These are phyloP conservation scores for Ciconia maguari DNA, from an alignment of 2,113 vertebrate genomes.

Conservation along the genomic window DNA sequence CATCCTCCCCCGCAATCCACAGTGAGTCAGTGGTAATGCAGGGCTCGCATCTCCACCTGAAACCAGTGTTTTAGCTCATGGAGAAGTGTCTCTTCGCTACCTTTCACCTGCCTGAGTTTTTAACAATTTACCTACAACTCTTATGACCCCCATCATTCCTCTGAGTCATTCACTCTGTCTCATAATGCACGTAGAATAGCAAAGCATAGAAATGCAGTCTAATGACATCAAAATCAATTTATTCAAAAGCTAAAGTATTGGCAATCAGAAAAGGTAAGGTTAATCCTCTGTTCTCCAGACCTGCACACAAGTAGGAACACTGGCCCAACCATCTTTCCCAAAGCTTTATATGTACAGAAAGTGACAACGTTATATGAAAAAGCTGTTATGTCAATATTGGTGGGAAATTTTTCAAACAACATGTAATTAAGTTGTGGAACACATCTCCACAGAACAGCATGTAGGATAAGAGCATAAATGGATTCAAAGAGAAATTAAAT, in stretches of 20 bases:
- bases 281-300: neutral
- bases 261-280: neutral
- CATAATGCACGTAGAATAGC: neutral
- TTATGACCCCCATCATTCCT: neutral
- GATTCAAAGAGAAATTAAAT: neutral
- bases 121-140: neutral
- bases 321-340: neutral
- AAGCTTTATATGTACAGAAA: neutral
- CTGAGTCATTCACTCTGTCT: neutral
- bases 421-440: neutral
- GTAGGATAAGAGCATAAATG: neutral
- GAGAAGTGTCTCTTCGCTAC: neutral
- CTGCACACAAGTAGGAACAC: neutral
- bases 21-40: neutral
- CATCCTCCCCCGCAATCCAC: neutral
- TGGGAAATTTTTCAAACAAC: neutral
- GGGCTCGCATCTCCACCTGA: neutral
- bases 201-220: neutral
- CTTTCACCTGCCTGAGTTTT: neutral
- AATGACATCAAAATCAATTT: neutral
- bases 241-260: neutral
- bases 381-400: neutral
- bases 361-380: neutral
- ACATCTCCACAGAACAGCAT: neutral
- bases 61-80: neutral